Percentiles rank a stretch among this genome's conserved stretches.
Evolutionary conservation across 64 coral and sea anemone genomes (phyloP).

Genomic region (Stichodactyla mertensii): DNA sequence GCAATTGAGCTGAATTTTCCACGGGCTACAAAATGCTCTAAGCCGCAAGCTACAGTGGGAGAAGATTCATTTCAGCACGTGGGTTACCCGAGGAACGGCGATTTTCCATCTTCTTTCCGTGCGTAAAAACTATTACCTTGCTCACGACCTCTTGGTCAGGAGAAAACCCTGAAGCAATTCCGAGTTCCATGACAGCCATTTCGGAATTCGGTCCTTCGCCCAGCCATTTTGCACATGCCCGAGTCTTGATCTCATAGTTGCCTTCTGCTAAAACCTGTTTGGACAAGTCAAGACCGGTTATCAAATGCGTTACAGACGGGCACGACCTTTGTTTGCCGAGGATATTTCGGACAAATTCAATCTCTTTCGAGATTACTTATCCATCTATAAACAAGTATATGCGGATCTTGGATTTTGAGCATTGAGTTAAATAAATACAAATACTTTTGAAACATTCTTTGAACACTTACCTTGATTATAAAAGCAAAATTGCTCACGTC

Average conservation of each 20-base stretch:
- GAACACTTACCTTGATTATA: neutral
- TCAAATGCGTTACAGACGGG: too few relatives aligned
- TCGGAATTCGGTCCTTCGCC: constrained; percentile 57
- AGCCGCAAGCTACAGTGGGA: too few relatives aligned
- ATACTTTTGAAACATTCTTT: neutral
- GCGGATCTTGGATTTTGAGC: too few relatives aligned
- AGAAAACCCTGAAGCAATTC: constrained; percentile 67
- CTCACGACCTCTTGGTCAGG: constrained; percentile 56
- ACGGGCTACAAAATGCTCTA: too few relatives aligned
- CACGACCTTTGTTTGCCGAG: too few relatives aligned
- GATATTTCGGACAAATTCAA: too few relatives aligned
- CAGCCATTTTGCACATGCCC: constrained; percentile 77
- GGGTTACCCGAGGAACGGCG: neutral
- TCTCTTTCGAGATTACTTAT: too few relatives aligned
- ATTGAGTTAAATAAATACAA: too few relatives aligned
- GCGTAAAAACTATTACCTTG: constrained; percentile 36
- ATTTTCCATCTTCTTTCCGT: neutral
- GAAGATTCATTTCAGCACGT: neutral
- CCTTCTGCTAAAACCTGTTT: constrained; percentile 46
- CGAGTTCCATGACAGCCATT: constrained; percentile 92
- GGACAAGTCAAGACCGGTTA: too few relatives aligned
- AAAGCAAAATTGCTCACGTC: constrained; percentile 65
- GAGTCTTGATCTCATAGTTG: constrained; percentile 38
- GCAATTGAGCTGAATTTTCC: too few relatives aligned
- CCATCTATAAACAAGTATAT: too few relatives aligned